These are phyloP conservation scores for Apocheima hispidaria DNA, from an alignment of 2,888 invertebrate genomes.

Conservation along the genomic window DNA sequence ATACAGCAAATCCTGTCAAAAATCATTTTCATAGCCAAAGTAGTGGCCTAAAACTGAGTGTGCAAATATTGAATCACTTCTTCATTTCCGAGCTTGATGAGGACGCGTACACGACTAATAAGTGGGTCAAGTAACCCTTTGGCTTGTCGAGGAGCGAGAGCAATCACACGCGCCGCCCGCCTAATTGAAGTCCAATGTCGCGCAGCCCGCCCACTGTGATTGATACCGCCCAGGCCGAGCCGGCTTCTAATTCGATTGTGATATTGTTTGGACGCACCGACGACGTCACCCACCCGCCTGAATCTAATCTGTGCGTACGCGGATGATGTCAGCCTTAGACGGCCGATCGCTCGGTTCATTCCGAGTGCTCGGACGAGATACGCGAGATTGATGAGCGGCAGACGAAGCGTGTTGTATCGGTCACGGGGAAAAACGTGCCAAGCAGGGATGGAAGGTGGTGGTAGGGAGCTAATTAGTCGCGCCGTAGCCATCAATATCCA, in stretches of 20 bases:
- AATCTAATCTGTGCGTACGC: slow-evolving; percentile 62
- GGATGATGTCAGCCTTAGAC: slow-evolving; percentile 66
- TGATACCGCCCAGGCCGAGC: slow-evolving; percentile 78
- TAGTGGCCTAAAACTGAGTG: slow-evolving; percentile 31
- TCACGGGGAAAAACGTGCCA: slow-evolving; percentile 59
- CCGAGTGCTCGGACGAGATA: slow-evolving; percentile 61
- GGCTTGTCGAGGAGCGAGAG: slow-evolving; percentile 76
- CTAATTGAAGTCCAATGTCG: slow-evolving; percentile 86
- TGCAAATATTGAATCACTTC: slow-evolving; percentile 63
- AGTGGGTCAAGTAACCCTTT: slow-evolving; percentile 85
- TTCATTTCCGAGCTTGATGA: slow-evolving; percentile 67
- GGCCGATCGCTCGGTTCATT: slow-evolving; percentile 58
- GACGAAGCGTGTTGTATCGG: slow-evolving; percentile 59
- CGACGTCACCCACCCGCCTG: slow-evolving; percentile 65
- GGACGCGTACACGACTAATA: slow-evolving; percentile 70
- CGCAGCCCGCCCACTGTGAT: slow-evolving; percentile 82
- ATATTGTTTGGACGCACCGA: slow-evolving; percentile 75
- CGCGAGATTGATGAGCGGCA: slow-evolving; percentile 64
- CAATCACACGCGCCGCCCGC: slow-evolving; percentile 82
- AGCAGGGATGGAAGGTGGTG: slow-evolving; percentile 63
- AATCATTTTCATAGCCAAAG: slow-evolving; percentile 4
- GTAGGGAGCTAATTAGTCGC: slow-evolving; percentile 80
- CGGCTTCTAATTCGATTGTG: slow-evolving; percentile 81
- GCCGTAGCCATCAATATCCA: slow-evolving; percentile 84
- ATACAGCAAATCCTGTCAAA: background rate